Base-by-base conservation (phyloP, 2,888 invertebrate species). In the Cancer borealis region DNA sequence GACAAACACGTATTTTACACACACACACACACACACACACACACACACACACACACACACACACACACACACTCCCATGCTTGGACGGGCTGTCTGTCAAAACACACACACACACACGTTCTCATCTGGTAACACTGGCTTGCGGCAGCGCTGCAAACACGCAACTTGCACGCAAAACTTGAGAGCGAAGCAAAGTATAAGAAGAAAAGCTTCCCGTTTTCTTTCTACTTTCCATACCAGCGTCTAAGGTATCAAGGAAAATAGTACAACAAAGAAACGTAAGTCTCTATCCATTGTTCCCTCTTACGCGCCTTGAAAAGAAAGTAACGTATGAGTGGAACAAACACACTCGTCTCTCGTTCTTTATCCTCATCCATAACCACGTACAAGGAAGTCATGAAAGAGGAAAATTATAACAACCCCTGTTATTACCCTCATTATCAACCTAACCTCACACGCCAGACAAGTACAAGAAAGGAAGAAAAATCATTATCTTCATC, bases 21-120 rank as follows among this genome's bases (percentile, higher is more conserved):
- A 79, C 79, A 79, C 79, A 79, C 79, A 79, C 79, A 30, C 79
- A 79, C 12, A 79, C 79, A 26, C 30, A 26, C 21, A 46, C n/a
- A 10, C 21, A 84, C 79, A 84, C 79, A n/a, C 88, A 88, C 46
- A 47, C 88, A 88, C 88, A 79, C 30, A 26, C 30, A 30, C 79
- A 10, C 39, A 39, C 39, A 84, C 39, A 3, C 84, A 14, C 14
- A 39, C 39, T 14, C 14, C 3, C 21, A 47, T 26, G 49, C 8
- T 39, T 84, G 84, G 84, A 89, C 89, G 49, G 47, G 49, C 89
- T 26, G n/a, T 26, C 47, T 30, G 26, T 12, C n/a, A 54, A 54
- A 3, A 4, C 73, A 79, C 39, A 84, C n/a, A 89, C 89, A 89
- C 17, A 89, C 88, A 89, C 47, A 89, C 30, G 3, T 21, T 49